A percentile compares a stretch with the other conserved stretches of the same genome.
These are phyloP conservation scores for Gandaritis pyraliata DNA, from an alignment of 2,888 invertebrate genomes.

Conservation along the genomic window DNA sequence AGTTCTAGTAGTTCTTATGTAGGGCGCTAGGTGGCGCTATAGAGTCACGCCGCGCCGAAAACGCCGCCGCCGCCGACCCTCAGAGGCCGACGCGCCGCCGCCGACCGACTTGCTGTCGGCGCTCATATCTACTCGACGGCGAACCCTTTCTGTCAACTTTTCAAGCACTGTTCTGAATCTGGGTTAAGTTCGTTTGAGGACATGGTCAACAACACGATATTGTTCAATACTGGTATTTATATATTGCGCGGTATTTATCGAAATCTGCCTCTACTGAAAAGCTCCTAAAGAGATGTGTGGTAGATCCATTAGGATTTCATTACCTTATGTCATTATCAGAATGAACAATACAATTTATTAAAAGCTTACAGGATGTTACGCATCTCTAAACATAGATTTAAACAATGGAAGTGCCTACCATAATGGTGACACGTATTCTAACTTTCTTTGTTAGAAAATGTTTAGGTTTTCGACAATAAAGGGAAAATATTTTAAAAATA, in stretches of 20 bases:
- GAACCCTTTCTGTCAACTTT: slow-evolving; percentile 12
- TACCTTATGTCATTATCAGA: neutral
- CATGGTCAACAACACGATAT: slow-evolving; percentile 19
- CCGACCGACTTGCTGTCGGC: too few species aligned
- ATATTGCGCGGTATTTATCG: neutral
- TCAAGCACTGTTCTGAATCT: slow-evolving; percentile 9
- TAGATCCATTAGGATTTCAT: neutral
- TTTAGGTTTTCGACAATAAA: neutral
- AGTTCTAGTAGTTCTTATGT: too few species aligned
- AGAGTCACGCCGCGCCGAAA: too few species aligned
- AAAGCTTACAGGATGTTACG: slow-evolving; percentile 30
- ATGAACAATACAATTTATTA: slow-evolving; percentile 22
- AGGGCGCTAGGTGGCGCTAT: too few species aligned
- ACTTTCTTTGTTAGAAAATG: neutral
- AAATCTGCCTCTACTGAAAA: too few species aligned
- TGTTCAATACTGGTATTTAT: neutral
- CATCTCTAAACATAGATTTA: slow-evolving; percentile 29
- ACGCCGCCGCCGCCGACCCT: too few species aligned
- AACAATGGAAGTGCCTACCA: slow-evolving; percentile 24
- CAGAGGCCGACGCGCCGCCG: too few species aligned
- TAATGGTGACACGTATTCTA: neutral
- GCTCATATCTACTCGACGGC: too few species aligned
- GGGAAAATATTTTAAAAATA: neutral
- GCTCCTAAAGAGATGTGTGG: too few species aligned
- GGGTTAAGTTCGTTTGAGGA: slow-evolving; percentile 17